Percentiles rank a stretch among this genome's conserved stretches.
Evolutionary conservation across 2,797 vertebrate species (phyloP).

Genomic region (Tangara arthus): DNA sequence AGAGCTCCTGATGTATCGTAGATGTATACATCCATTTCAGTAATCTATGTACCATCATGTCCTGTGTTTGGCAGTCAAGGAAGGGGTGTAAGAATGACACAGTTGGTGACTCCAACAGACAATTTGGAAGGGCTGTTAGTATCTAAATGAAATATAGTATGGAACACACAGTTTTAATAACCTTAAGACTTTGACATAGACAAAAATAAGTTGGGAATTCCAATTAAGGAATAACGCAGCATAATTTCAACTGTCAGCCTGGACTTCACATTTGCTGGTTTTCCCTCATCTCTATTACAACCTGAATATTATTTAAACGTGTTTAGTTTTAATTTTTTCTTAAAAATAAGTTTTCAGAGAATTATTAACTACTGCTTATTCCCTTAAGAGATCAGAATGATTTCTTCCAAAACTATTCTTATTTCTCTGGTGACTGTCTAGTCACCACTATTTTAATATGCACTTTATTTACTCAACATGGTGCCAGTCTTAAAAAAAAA

Average conservation of each 20-base stretch:
- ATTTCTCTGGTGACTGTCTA: neutral
- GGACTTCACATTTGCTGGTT: neutral
- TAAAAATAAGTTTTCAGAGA: neutral
- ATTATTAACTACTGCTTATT: constrained; percentile 45
- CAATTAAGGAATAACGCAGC: neutral
- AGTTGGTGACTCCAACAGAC: neutral
- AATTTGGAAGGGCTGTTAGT: neutral
- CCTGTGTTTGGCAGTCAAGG: neutral
- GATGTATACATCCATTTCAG: neutral
- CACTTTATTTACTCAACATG: constrained; percentile 2
- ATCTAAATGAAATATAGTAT: neutral
- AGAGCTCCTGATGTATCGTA: neutral
- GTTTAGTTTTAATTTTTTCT: constrained; percentile 23
- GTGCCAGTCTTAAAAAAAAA: neutral
- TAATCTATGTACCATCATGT: neutral
- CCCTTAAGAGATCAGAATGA: constrained; percentile 20
- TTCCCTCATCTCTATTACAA: constrained; percentile 29
- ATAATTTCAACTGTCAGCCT: neutral
- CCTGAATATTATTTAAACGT: constrained; percentile 36
- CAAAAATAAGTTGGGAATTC: neutral
- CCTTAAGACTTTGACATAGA: neutral
- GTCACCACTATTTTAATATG: constrained; percentile 10
- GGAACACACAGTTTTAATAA: constrained; percentile 1
- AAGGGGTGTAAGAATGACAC: neutral
- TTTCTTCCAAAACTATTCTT: neutral